Conservation (phyloP, 2,113 vertebrate genomes). For the Rhizomys pruinosus region DNA sequence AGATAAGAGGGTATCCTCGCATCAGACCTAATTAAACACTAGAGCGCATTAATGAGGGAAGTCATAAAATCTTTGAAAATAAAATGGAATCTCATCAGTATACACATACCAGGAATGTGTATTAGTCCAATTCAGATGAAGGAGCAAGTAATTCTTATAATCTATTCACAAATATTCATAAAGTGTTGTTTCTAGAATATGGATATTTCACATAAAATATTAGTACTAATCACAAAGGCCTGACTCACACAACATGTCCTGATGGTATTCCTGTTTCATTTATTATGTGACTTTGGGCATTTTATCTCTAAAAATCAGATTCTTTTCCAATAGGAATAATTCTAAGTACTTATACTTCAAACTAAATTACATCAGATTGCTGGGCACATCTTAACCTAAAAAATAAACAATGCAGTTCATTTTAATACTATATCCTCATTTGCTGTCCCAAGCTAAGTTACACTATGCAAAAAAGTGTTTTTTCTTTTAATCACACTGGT, state of each 20-base stretch:
- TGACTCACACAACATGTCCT: neutral
- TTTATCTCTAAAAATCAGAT: slow-evolving; percentile 8
- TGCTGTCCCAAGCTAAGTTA: neutral
- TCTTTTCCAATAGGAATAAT: slow-evolving; percentile 43
- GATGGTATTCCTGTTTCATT: slow-evolving; percentile 12
- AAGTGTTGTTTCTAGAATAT: neutral
- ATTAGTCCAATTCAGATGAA: slow-evolving; percentile 25
- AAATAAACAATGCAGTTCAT: slow-evolving; percentile 8
- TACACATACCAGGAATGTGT: neutral
- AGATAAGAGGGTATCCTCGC: slow-evolving; percentile 5
- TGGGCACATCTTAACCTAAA: slow-evolving; percentile 1
- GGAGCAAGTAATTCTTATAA: neutral
- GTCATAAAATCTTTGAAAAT: slow-evolving; percentile 56
- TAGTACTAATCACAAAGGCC: neutral
- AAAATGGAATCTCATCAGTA: slow-evolving; percentile 25
- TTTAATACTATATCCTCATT: neutral
- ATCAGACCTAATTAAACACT: slow-evolving; percentile 59
- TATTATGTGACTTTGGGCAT: neutral
- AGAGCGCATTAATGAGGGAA: neutral
- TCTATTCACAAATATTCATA: slow-evolving; percentile 37
- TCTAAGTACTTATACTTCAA: neutral
- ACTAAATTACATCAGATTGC: neutral
- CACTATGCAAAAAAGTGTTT: neutral
- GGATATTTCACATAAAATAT: slow-evolving; percentile 41
- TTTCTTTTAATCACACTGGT: neutral